Base-by-base conservation (phyloP, 2,113 vertebrate genomes). In the Tor tambroides region DNA sequence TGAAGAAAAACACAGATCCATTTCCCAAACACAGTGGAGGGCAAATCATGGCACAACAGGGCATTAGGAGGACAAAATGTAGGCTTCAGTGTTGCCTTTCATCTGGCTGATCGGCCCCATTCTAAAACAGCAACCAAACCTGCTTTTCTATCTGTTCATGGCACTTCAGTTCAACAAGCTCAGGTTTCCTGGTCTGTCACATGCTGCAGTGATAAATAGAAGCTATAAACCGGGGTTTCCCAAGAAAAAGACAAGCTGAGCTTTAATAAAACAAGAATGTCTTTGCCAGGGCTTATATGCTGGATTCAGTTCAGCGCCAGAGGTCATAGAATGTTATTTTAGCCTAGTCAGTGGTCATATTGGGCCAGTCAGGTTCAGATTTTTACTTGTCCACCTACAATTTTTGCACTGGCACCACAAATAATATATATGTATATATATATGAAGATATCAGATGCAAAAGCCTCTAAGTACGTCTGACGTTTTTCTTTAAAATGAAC, bases 1-100 rank as follows among this genome's bases (percentile, higher is more conserved):
- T 91, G 92, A 93, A 89, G 89, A 91, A 91, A 92, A 92, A 94
- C 92, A 94, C 84, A 92, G 92, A 92, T 87, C 85, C 10, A 74
- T 93, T 92, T 88, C 71, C 32, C 75, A 90, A 63, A 87, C 88
- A 87, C 87, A 88, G 85, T 56, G 78, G 86, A 76, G 88, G 82
- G 89, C 61, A n/a, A 88, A 49, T 87, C 80, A 63, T 90, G 41
- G 83, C 51, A 56, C 46, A 78, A 78, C 86, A 54, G 76, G 49
- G 49, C 49, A 30, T 54, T 32, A 77, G 84, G 89, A 86, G 91
- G 92, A 92, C 89, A 88, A 91, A 91, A 87, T 69, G 76, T 28
- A 78, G 26, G 76, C 76, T 56, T 78, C 28, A 56, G 26, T 32
- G 26, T 78, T 23, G 6, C n/a, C 12, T 77, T 49, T 49, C 15